Evolutionary conservation across 1,140 invertebrate genomes (phyloP), one percentile per base, ranked within the genome.

Genomic region (Scaptomyza graminum): DNA sequence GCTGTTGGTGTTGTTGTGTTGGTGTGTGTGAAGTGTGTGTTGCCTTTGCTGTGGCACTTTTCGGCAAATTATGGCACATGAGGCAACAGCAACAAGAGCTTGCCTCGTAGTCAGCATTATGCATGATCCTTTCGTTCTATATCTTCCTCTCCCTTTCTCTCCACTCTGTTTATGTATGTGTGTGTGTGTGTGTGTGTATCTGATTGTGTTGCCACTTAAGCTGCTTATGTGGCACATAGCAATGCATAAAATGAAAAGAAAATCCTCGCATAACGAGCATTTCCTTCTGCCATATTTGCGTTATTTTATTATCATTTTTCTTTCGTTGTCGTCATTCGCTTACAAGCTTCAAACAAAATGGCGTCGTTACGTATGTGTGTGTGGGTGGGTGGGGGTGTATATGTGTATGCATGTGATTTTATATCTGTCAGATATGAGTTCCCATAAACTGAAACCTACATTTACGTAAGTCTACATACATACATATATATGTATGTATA

Each of bases 291-390:
- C 87, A 90, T 90, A 90, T 90, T 90, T 90, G 87, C 75, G 87
- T 90, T 90, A 90, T 90, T 87, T 90, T 90, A 90, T 83, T 90
- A 87, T 80, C 76, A 83, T 90, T 80, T 79, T 87, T 87, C 64
- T 73, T 75, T 60, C 41, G 51, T 68, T 37, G 44, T 49, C 44
- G 49, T 64, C 52, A 64, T 78, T 59, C 61, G 60, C 60, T 55
- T 61, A 49, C 54, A 65, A 41, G 57, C 41, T 47, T 47, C 44
- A 54, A 22, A 37, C 64, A 88, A 88, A 80, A 88, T 83, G 79
- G 83, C 76, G 74, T 6, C 31, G 15, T 25, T 31, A 31, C 47
- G 6, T 18, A 41, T 39, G 18, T 51, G 34, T 74, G 64, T 50
- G 39, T 56, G 51, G 41, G 44, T 66, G 39, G 12, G 28, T 60